A percentile compares a stretch with the other conserved stretches of the same genome.
Evolutionary conservation across 2,113 vertebrate genomes (phyloP).

Genomic region (Brevimyrus niger): DNA sequence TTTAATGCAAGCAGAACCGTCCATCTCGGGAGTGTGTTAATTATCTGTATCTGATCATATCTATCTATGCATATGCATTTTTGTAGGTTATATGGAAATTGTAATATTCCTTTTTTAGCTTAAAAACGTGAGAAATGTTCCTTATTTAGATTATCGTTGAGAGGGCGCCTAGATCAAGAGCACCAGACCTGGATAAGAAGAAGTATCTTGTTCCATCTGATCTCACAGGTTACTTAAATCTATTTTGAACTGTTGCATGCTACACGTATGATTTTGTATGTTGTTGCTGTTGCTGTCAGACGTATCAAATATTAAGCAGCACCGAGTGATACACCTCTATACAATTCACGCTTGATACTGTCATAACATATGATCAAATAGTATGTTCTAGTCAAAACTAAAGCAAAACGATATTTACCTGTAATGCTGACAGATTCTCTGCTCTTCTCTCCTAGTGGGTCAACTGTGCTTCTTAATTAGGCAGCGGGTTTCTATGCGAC

Average conservation of each 20-base stretch:
- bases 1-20: not conserved
- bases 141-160: slow-evolving; percentile 86
- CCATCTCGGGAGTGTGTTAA: not conserved
- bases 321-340: not conserved
- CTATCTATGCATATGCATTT: not conserved
- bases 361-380: not conserved
- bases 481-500: slow-evolving; percentile 88
- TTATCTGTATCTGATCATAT: too few relatives aligned
- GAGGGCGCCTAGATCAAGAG: slow-evolving; percentile 82
- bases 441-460: slow-evolving; percentile 64
- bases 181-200: slow-evolving; percentile 93
- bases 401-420: not conserved
- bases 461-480: slow-evolving; percentile 96
- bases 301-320: not conserved
- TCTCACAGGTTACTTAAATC: slow-evolving; percentile 74
- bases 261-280: not conserved
- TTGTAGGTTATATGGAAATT: not conserved
- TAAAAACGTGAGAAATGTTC: not conserved
- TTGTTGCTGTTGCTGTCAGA: not conserved
- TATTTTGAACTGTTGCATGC: not conserved
- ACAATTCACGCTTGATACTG: not conserved
- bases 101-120: not conserved
- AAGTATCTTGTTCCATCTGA: slow-evolving; percentile 95
- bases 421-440: not conserved
- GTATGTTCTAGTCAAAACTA: not conserved